Percentiles rank a stretch among this genome's conserved stretches.
Conservation (phyloP, 2,888 invertebrate genomes). For the Brachyptera putata region DNA sequence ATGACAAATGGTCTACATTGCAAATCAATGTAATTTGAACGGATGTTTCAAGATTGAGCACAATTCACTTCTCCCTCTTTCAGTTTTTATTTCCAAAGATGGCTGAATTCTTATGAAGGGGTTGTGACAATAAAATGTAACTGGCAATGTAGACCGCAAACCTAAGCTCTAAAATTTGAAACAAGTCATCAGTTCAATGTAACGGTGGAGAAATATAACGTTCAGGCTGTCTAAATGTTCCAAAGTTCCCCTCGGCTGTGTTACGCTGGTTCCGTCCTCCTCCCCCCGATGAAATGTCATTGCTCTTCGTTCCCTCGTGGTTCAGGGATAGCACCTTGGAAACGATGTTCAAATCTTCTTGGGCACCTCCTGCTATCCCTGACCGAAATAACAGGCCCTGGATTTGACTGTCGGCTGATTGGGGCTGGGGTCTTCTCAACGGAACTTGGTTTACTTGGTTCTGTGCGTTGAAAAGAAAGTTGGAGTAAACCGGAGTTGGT, state of each 20-base stretch:
- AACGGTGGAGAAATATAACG: constrained; percentile 11
- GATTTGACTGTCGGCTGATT: constrained; percentile 55
- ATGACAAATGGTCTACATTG: too few species aligned
- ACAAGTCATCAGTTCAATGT: background rate
- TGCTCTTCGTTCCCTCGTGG: constrained; percentile 47
- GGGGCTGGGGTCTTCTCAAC: constrained; percentile 28
- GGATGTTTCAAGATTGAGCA: too few species aligned
- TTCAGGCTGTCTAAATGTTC: background rate
- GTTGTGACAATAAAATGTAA: too few species aligned
- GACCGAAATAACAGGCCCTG: constrained; percentile 62
- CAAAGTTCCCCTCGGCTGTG: constrained; percentile 13
- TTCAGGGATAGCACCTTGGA: constrained; percentile 76
- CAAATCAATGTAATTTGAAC: too few species aligned
- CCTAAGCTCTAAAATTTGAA: background rate
- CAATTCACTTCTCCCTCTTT: too few species aligned
- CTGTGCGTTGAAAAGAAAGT: constrained; percentile 4
- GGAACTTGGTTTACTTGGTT: background rate
- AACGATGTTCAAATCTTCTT: constrained; percentile 75
- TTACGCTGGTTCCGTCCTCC: background rate
- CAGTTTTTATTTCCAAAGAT: too few species aligned
- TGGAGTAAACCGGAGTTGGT: constrained; percentile 38
- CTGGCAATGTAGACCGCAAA: too few species aligned
- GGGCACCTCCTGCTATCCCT: constrained; percentile 55
- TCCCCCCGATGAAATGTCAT: background rate
- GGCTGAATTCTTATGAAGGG: too few species aligned